phyloP scores from a whole-genome alignment of 2,888 invertebrate species.

The Agriotes lineatus region DNA sequence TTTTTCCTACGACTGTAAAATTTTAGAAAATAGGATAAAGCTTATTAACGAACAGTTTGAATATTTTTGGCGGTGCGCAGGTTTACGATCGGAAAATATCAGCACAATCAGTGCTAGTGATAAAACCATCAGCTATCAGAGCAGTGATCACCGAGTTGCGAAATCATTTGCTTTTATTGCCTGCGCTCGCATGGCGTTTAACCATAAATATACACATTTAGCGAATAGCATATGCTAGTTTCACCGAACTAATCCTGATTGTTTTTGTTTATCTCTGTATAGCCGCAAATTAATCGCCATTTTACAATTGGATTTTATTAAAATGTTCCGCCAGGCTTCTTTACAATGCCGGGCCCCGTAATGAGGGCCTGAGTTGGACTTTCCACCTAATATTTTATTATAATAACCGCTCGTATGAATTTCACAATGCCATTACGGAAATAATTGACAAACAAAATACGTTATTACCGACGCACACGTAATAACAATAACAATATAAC shows the following conservation, averaged over 20 bases:
- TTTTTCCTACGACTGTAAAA: too few relatives aligned
- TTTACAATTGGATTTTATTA: slow-evolving; percentile 21
- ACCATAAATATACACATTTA: slow-evolving; percentile 59
- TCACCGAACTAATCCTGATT: slow-evolving; percentile 52
- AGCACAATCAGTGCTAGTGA: slow-evolving; percentile 62
- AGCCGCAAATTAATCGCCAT: slow-evolving; percentile 30
- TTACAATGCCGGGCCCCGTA: background rate
- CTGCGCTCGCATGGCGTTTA: slow-evolving; percentile 55
- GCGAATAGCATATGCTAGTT: slow-evolving; percentile 55
- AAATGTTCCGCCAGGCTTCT: slow-evolving; percentile 5
- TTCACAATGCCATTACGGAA: slow-evolving; percentile 34
- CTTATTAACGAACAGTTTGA: slow-evolving; percentile 60
- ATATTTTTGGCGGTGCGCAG: slow-evolving; percentile 60
- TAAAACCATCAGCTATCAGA: slow-evolving; percentile 63
- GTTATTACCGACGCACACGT: slow-evolving; percentile 43
- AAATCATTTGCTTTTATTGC: slow-evolving; percentile 63
- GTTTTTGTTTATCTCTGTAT: slow-evolving; percentile 38
- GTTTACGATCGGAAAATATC: slow-evolving; percentile 62
- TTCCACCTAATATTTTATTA: slow-evolving; percentile 36
- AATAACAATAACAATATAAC: slow-evolving; percentile 57
- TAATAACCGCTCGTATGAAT: slow-evolving; percentile 35
- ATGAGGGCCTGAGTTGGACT: slow-evolving; percentile 30
- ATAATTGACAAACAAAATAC: slow-evolving; percentile 40
- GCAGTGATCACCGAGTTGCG: slow-evolving; percentile 62
- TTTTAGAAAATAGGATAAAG: too few relatives aligned